Evolutionary conservation across 2,888 invertebrate genomes (phyloP).

Genomic region (Tetragnatha montana): DNA sequence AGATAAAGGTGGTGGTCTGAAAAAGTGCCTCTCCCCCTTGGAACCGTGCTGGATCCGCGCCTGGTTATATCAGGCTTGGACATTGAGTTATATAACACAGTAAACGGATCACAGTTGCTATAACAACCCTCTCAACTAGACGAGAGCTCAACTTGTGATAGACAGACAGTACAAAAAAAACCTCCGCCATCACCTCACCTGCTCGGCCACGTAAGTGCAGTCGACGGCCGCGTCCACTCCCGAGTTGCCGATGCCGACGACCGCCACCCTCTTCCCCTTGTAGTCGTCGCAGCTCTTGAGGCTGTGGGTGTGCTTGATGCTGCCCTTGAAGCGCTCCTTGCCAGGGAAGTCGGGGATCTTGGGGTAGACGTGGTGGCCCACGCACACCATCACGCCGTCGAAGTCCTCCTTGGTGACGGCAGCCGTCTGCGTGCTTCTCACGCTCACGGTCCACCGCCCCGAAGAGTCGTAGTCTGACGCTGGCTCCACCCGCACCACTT

Average conservation of each 20-base stretch:
- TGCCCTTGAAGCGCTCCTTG: slow-evolving; percentile 74
- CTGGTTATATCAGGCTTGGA: no score
- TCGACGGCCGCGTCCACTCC: slow-evolving; percentile 76
- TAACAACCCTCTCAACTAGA: no score
- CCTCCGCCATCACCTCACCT: slow-evolving; percentile 71
- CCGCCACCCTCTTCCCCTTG: slow-evolving; percentile 75
- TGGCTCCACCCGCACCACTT: slow-evolving; percentile 72
- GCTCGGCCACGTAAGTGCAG: slow-evolving; percentile 74
- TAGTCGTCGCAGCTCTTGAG: slow-evolving; percentile 70
- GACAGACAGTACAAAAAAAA: no score
- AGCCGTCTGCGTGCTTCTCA: slow-evolving; percentile 50
- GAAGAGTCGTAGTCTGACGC: slow-evolving; percentile 50
- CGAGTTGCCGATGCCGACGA: slow-evolving; percentile 78
- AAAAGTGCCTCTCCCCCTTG: no score
- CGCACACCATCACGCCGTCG: slow-evolving; percentile 78
- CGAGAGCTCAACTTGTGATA: no score
- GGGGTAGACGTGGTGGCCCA: slow-evolving; percentile 77
- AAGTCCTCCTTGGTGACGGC: slow-evolving; percentile 48
- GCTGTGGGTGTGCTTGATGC: slow-evolving; percentile 73
- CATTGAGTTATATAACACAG: no score
- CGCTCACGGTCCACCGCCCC: slow-evolving; percentile 71
- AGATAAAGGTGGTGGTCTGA: no score
- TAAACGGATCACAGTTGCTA: no score
- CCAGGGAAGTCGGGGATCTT: slow-evolving; percentile 76
- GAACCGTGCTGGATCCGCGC: no score